Base-by-base conservation (phyloP, 1,140 invertebrate species). In the Periplaneta americana region DNA sequence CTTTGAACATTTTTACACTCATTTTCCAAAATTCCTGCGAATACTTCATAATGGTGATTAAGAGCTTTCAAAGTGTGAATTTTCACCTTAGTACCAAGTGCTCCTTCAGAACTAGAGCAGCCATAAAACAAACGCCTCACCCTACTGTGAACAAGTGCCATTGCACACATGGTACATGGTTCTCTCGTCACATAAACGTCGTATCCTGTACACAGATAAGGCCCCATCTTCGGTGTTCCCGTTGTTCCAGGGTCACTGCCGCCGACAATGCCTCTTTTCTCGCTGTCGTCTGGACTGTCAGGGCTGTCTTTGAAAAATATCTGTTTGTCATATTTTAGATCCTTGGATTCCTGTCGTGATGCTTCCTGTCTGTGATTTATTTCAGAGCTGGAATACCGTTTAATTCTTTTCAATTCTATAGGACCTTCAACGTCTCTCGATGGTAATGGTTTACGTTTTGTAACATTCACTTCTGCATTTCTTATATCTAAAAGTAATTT, bases 21-120 rank as follows among this genome's bases (percentile, higher is more conserved):
- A 3, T 22, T 33, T 18, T 32, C 79, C 79, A 80, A n/a, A 35
- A 80, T 48, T 1, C 87, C 88, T 75, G 85, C 86, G 88, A 91
- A 95, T 2, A 98, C 97, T 88, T 95, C 93, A 90, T 95, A 99
- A 86, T 94, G 94, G 90, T 99, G 98, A 90, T 99, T 99, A 31
- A 99, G 90, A 15, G 93, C 93, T 78, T 91, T 89, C 1, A 96
- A 87, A 10, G 91, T 90, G 85, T 99, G 97, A 28, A 99, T 85
- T 85, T 96, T 93, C 0, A 92, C 91, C 76, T 87, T 89, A 17
- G 92, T 93, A 0, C 92, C 92, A 0, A 99, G 87, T 5, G 93
- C 95, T 0, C 97, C 97, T 75, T 91, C 87, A 31, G 82, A 74
- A 80, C 92, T 92, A 0, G 88, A 81, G 13, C 89, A 86, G 18